Evolutionary conservation across 2,113 vertebrate species (phyloP).

Genomic region (Rafetus swinhoei): DNA sequence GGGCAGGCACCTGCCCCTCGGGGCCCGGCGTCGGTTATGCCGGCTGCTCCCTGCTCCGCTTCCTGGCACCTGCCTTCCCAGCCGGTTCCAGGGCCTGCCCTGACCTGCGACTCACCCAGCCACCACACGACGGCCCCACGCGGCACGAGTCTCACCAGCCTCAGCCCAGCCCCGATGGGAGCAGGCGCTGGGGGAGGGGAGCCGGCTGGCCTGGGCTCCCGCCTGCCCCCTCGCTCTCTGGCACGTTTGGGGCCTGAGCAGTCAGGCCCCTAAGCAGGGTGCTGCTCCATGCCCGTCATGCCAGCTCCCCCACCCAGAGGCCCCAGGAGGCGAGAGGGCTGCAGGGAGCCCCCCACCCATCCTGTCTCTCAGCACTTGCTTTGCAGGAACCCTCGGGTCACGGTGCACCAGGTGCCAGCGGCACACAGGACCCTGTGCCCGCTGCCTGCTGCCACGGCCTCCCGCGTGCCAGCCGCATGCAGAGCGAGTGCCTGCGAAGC

Average conservation of each 20-base stretch:
- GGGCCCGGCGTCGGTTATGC: fast-evolving
- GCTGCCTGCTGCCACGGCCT: constrained; percentile 76
- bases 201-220: background rate
- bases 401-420: constrained; percentile 54
- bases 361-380: constrained; percentile 16
- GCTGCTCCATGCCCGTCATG: background rate
- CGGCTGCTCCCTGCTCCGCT: background rate
- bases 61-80: background rate
- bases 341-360: background rate
- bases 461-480: constrained; percentile 52
- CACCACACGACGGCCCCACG: background rate
- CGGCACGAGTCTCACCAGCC: background rate
- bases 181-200: too few species aligned
- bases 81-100: background rate
- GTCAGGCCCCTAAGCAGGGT: too few species aligned
- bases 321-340: background rate
- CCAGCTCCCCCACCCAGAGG: too few species aligned
- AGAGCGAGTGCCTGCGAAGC: background rate
- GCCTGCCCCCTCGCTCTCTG: too few species aligned
- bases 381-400: constrained; percentile 51
- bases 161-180: background rate
- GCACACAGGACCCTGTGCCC: constrained; percentile 1
- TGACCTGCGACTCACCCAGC: too few species aligned
- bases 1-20: fast-evolving
- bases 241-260: background rate